Conservation (phyloP, 2,888 invertebrate genomes). For the Aspidiotus rigidus region DNA sequence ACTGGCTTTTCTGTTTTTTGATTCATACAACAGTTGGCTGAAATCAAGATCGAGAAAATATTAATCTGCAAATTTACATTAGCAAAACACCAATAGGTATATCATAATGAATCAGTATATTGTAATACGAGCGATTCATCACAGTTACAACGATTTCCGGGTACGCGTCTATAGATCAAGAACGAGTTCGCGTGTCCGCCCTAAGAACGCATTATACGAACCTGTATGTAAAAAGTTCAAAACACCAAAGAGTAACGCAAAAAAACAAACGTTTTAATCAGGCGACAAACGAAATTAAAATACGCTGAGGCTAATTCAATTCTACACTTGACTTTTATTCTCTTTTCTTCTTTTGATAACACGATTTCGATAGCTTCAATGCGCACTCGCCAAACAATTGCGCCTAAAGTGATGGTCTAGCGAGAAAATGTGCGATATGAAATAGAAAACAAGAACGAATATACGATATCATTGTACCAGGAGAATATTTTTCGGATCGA, state of each 20-base stretch:
- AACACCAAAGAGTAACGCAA: no score
- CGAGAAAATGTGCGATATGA: neutral
- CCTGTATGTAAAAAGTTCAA: no score
- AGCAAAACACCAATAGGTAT: no score
- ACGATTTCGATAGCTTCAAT: neutral
- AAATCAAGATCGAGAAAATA: conserved; percentile 44
- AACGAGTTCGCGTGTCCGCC: neutral
- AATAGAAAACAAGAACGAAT: neutral
- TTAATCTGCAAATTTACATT: conserved; percentile 12
- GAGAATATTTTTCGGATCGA: conserved; percentile 1
- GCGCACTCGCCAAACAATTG: conserved; percentile 14
- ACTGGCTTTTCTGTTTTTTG: conserved; percentile 99
- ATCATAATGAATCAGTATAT: no score
- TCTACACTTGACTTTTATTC: neutral
- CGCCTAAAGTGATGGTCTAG: neutral
- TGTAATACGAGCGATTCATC: no score
- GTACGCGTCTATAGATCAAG: neutral
- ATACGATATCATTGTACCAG: neutral
- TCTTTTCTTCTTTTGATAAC: neutral
- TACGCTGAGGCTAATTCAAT: neutral
- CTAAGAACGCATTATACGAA: no score
- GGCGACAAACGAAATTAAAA: neutral
- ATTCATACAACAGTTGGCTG: conserved; percentile 96
- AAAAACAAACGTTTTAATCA: neutral
- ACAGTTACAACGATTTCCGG: no score